phyloP scores from a whole-genome alignment of 2,113 vertebrate species.

The Anoura caudifer region DNA sequence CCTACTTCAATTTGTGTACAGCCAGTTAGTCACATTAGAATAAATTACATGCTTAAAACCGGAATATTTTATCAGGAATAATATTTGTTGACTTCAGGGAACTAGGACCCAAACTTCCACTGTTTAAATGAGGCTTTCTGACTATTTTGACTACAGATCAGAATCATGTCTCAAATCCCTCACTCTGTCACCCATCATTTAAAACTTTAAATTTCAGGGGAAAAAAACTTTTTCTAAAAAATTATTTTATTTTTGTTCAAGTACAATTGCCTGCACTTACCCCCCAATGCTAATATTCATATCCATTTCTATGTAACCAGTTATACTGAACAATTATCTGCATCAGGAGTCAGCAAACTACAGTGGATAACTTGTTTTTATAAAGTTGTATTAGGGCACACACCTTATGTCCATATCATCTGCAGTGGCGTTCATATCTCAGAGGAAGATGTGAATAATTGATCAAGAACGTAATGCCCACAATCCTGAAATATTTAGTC shows the following conservation, averaged over 20 bases:
- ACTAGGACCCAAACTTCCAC: not conserved
- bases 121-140: not conserved
- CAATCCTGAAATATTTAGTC: not conserved
- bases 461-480: not conserved
- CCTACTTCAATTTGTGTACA: not conserved
- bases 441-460: not conserved
- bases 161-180: not conserved
- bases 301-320: not conserved
- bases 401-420: not conserved
- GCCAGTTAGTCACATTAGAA: not conserved
- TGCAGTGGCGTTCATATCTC: not conserved
- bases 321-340: not conserved
- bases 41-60: not conserved
- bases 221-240: not conserved
- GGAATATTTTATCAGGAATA: not conserved
- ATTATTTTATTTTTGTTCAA: no score
- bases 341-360: not conserved
- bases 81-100: not conserved
- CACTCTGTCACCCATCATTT: not conserved
- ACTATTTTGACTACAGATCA: not conserved
- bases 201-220: not conserved
- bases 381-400: not conserved
- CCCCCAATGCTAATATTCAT: not conserved
- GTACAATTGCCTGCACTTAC: no score
- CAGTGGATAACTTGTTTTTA: not conserved